These are phyloP conservation scores for Embiotoca jacksoni DNA, from an alignment of 2,113 vertebrate species.

Conservation along the genomic window DNA sequence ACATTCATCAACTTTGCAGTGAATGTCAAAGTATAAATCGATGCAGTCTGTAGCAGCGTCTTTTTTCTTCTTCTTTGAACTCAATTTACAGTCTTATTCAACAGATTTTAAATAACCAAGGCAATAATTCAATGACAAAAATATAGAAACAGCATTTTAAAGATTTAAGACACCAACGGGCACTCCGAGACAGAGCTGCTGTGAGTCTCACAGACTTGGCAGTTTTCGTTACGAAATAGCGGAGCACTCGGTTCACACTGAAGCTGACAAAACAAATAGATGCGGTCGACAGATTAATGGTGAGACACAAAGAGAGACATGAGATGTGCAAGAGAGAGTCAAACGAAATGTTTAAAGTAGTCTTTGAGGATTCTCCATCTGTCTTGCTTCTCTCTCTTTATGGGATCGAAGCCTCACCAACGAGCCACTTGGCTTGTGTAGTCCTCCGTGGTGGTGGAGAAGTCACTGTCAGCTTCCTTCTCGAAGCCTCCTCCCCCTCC, in stretches of 20 bases:
- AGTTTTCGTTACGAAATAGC: slow-evolving; percentile 73
- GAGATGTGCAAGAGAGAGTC: slow-evolving; percentile 43
- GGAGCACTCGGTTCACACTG: slow-evolving; percentile 68
- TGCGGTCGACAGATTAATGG: slow-evolving; percentile 61
- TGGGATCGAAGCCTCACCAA: slow-evolving; percentile 86
- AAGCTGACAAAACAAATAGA: slow-evolving; percentile 75
- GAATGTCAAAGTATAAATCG: slow-evolving; percentile 56
- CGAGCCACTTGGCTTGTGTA: slow-evolving; percentile 95
- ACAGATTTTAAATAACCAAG: slow-evolving; percentile 62
- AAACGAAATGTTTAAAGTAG: slow-evolving; percentile 29
- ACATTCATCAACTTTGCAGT: slow-evolving; percentile 52
- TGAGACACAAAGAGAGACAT: slow-evolving; percentile 60
- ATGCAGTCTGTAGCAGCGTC: slow-evolving; percentile 38
- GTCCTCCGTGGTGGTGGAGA: slow-evolving; percentile 90
- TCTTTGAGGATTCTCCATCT: slow-evolving; percentile 41
- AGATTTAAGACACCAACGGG: slow-evolving; percentile 82
- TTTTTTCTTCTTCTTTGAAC: slow-evolving; percentile 29
- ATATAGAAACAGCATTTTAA: slow-evolving; percentile 65
- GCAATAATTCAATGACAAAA: slow-evolving; percentile 54
- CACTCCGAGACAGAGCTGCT: slow-evolving; percentile 76
- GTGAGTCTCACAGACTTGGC: slow-evolving; percentile 76
- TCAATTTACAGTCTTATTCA: slow-evolving; percentile 41
- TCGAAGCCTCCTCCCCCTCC: slow-evolving; percentile 36
- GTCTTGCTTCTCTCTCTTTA: slow-evolving; percentile 35
- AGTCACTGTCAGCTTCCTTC: slow-evolving; percentile 67